Evolutionary conservation across 2,113 vertebrate species (phyloP).

Genomic region (Hydrochoerus hydrochaeris): DNA sequence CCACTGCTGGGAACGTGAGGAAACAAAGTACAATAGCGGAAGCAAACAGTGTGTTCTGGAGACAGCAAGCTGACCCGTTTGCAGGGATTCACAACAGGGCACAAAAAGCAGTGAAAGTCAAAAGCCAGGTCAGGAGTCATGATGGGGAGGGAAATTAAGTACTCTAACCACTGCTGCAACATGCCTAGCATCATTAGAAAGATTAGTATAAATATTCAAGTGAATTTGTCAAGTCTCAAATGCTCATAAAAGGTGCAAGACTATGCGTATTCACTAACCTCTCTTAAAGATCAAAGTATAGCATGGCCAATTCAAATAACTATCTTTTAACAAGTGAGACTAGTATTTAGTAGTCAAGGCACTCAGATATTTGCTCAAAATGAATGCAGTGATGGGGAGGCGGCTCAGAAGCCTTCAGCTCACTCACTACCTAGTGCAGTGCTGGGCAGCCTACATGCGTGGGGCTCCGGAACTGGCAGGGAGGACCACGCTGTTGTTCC

Average conservation of each 20-base stretch:
- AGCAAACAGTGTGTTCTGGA: constrained; percentile 28
- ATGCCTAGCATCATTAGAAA: constrained; percentile 44
- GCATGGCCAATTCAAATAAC: constrained; percentile 50
- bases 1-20: constrained; percentile 4
- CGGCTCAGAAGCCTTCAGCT: constrained; percentile 45
- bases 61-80: constrained; percentile 22
- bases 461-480: constrained; percentile 33
- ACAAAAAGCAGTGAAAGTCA: constrained; percentile 22
- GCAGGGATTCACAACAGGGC: constrained; percentile 7
- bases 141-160: constrained; percentile 30
- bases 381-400: background rate
- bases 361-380: constrained; percentile 57
- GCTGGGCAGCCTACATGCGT: background rate
- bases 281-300: constrained; percentile 59
- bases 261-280: constrained; percentile 54
- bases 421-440: constrained; percentile 27
- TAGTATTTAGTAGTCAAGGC: constrained; percentile 33
- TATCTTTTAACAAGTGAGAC: constrained; percentile 53
- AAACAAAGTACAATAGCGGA: constrained; percentile 46
- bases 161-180: constrained; percentile 47
- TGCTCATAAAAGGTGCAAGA: constrained; percentile 48
- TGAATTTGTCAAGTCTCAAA: constrained; percentile 62
- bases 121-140: constrained; percentile 22
- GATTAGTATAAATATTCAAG: constrained; percentile 44
- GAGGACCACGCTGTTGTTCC: constrained; percentile 4